A percentile compares a stretch with the other conserved stretches of the same genome.
Evolutionary conservation across 2,888 invertebrate species (phyloP).

Genomic region (Pheosia gnoma): DNA sequence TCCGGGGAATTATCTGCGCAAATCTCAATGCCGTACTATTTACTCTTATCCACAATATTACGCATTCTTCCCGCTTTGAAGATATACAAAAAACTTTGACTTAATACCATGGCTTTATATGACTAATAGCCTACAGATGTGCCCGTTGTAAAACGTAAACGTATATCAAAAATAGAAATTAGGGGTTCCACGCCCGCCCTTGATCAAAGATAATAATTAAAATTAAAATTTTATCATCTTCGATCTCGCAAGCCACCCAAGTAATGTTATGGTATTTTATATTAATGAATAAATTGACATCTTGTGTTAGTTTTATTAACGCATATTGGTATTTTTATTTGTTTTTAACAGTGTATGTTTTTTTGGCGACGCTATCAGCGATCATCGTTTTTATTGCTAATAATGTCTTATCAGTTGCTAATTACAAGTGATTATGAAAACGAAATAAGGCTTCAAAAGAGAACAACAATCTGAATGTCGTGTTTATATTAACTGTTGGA

Average conservation of each 20-base stretch:
- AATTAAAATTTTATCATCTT: slow-evolving; percentile 64
- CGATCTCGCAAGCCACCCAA: slow-evolving; percentile 73
- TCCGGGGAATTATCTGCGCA: slow-evolving; percentile 56
- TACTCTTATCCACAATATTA: slow-evolving; percentile 45
- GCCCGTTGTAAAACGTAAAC: slow-evolving; percentile 38
- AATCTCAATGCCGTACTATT: slow-evolving; percentile 42
- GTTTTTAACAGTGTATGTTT: background rate
- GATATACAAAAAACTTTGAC: slow-evolving; percentile 44
- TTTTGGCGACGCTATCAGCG: background rate
- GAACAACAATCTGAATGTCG: background rate
- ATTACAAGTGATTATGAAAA: background rate
- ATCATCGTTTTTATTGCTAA: background rate
- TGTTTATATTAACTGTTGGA: background rate
- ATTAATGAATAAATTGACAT: slow-evolving; percentile 40
- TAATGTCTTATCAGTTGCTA: background rate
- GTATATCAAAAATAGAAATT: slow-evolving; percentile 77
- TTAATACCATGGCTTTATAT: slow-evolving; percentile 62
- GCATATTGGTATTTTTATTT: background rate
- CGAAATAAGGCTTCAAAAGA: background rate
- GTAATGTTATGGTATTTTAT: slow-evolving; percentile 52
- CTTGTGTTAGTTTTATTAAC: background rate
- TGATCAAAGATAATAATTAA: slow-evolving; percentile 74
- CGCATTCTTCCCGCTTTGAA: slow-evolving; percentile 37
- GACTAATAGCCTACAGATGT: slow-evolving; percentile 75
- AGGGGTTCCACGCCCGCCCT: slow-evolving; percentile 71